phyloP scores from a whole-genome alignment of 1,140 invertebrate genomes.

The Tigriopus japonicus region DNA sequence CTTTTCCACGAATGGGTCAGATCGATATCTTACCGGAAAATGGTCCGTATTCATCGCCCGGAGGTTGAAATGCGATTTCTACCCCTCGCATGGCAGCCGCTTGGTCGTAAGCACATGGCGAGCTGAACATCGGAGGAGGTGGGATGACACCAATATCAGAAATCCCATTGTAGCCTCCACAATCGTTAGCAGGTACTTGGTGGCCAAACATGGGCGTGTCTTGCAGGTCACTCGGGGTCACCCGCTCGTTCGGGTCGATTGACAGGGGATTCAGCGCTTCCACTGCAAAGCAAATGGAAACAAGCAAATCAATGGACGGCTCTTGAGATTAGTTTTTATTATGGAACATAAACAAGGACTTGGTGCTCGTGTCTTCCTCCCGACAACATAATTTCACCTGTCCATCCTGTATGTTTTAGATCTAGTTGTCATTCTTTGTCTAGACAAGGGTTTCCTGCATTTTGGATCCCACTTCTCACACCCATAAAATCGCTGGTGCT shows the following conservation, averaged over 20 bases:
- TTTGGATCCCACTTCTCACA: no score
- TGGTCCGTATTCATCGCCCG: no score
- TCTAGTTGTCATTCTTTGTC: not conserved
- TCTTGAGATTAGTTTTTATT: not conserved
- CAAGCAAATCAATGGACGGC: not conserved
- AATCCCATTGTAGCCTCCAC: not conserved
- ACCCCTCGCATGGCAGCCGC: no score
- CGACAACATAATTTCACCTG: not conserved
- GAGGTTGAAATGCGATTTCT: no score
- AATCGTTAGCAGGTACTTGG: not conserved
- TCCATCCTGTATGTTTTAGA: not conserved
- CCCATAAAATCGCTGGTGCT: no score
- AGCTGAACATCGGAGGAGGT: constrained; percentile 84
- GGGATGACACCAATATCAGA: constrained; percentile 85
- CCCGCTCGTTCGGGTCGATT: constrained; percentile 11
- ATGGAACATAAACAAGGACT: not conserved
- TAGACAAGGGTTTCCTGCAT: no score
- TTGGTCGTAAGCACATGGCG: constrained; percentile 49
- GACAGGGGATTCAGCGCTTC: constrained; percentile 7
- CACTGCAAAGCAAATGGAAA: not conserved
- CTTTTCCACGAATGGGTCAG: no score
- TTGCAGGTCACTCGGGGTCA: not conserved
- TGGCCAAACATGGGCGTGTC: not conserved
- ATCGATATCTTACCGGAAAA: no score
- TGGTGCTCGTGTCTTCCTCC: no score